These are phyloP conservation scores for Gymnoscopelus microlampas DNA, from an alignment of 2,797 vertebrate genomes.

Conservation along the genomic window DNA sequence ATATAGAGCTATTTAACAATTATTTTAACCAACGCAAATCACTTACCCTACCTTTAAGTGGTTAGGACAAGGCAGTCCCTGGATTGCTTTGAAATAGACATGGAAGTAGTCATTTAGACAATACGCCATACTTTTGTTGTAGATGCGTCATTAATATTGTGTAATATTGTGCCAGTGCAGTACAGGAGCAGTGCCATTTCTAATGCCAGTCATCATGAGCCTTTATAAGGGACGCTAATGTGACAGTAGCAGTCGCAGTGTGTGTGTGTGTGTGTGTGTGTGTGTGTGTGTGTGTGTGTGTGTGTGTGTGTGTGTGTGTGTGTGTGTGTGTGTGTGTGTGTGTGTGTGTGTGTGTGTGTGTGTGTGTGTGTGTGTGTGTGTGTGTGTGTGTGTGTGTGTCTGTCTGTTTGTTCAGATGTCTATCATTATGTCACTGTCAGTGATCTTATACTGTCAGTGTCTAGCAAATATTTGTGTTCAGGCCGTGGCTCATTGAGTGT, in stretches of 20 bases:
- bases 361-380: not conserved
- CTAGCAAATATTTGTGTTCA: too few species aligned
- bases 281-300: not conserved
- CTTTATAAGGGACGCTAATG: not conserved
- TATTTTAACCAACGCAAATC: too few species aligned
- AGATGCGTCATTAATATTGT: too few species aligned
- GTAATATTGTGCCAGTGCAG: too few species aligned
- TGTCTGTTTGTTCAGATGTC: not conserved
- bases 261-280: not conserved
- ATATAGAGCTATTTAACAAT: too few species aligned
- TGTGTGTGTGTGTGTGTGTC: not conserved
- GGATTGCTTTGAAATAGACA: too few species aligned
- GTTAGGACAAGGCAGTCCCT: too few species aligned
- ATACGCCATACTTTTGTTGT: not conserved
- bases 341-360: not conserved
- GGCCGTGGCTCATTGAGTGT: too few species aligned
- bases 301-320: not conserved
- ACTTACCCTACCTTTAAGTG: too few species aligned
- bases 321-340: not conserved
- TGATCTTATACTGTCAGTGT: too few species aligned
- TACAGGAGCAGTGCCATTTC: not conserved
- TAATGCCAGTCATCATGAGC: slow-evolving; percentile 1
- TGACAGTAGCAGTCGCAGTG: not conserved
- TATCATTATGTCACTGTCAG: too few species aligned
- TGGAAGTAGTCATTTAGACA: too few species aligned